A percentile compares a stretch with the other conserved stretches of the same genome.
Conservation (phyloP, 2,888 invertebrate species). For the Drosophila nigricruria region DNA sequence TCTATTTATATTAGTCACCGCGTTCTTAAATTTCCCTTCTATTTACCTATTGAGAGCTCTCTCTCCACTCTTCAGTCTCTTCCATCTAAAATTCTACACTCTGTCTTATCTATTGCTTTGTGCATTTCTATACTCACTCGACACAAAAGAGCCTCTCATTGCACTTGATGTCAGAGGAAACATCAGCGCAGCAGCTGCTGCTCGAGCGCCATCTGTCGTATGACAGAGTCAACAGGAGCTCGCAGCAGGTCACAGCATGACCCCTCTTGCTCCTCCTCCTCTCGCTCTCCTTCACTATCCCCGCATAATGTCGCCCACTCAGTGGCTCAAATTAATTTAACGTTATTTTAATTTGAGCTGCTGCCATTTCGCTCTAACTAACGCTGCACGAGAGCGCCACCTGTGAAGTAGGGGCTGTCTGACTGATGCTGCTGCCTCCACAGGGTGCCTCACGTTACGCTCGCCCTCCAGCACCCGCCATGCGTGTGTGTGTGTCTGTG, state of each 20-base stretch:
- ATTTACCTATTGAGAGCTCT: not conserved
- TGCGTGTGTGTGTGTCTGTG: slow-evolving; percentile 3
- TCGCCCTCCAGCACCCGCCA: slow-evolving; percentile 4
- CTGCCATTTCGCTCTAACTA: slow-evolving; percentile 38
- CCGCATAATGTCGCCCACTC: slow-evolving; percentile 59
- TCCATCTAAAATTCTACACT: not conserved
- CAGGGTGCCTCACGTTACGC: slow-evolving; percentile 71
- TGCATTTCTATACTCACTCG: slow-evolving; percentile 20
- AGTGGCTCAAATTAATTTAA: slow-evolving; percentile 75
- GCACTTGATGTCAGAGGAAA: slow-evolving; percentile 38
- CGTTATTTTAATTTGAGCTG: slow-evolving; percentile 78
- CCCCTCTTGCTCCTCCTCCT: not conserved
- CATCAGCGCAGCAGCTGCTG: slow-evolving; percentile 30
- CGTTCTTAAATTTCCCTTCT: not conserved
- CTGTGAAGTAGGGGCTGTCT: slow-evolving; percentile 40
- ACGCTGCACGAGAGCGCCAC: slow-evolving; percentile 24
- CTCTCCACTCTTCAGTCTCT: not conserved
- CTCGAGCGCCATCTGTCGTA: slow-evolving; percentile 35
- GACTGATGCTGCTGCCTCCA: slow-evolving; percentile 57
- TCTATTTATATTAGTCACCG: not conserved
- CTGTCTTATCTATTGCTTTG: slow-evolving; percentile 38
- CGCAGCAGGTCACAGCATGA: slow-evolving; percentile 7
- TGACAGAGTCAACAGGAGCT: slow-evolving; percentile 8
- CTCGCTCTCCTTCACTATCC: not conserved
- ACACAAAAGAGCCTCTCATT: slow-evolving; percentile 33